Conservation (phyloP, 2,888 invertebrate genomes). For the Didymodactylos carnosus region DNA sequence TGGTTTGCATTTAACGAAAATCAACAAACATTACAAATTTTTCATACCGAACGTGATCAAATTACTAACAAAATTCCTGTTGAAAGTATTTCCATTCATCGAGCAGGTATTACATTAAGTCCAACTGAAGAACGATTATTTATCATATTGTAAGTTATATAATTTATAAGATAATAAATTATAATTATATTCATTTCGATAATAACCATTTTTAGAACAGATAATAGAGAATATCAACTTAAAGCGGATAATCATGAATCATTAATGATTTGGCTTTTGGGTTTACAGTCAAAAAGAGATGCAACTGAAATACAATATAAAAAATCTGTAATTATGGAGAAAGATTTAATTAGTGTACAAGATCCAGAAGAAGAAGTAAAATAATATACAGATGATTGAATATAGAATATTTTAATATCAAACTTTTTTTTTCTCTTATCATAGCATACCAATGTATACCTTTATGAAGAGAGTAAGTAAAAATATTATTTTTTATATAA, state of each 20-base stretch:
- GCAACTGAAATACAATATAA: no score
- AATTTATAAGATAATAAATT: no score
- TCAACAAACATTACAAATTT: background rate
- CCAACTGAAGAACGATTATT: background rate
- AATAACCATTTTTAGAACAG: background rate
- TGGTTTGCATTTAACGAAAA: background rate
- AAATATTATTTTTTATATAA: no score
- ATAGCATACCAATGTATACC: no score
- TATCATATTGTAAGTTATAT: background rate
- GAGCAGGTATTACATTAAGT: background rate
- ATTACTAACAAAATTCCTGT: background rate
- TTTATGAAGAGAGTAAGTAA: no score
- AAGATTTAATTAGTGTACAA: no score
- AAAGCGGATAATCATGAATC: conserved; percentile 38
- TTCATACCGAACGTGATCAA: background rate
- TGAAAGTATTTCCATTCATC: background rate
- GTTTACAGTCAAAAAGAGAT: conserved; percentile 35
- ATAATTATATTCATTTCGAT: no score
- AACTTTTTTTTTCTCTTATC: no score
- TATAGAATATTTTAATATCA: no score
- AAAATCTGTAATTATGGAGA: no score
- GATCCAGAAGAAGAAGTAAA: no score
- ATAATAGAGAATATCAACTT: conserved; percentile 16
- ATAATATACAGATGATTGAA: no score
- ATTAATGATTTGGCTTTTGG: conserved; percentile 38